Evolutionary conservation across 2,113 vertebrate species (phyloP).

Genomic region (Corapipo altera): DNA sequence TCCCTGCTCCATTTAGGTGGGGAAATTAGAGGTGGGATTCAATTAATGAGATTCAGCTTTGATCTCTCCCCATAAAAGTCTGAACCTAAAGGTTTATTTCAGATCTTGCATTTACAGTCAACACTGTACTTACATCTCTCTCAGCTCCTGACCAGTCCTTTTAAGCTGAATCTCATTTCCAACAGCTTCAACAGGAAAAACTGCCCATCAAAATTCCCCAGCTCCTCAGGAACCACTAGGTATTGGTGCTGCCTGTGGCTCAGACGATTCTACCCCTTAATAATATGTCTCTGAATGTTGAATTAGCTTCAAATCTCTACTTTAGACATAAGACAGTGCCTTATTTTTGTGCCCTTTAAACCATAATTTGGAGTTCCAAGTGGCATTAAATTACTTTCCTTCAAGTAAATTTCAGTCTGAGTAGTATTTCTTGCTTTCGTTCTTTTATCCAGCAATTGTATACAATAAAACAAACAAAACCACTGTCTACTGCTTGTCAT

Average conservation of each 20-base stretch:
- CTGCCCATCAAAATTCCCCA: neutral
- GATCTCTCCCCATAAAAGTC: neutral
- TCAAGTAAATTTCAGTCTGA: neutral
- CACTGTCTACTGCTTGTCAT: neutral
- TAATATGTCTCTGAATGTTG: neutral
- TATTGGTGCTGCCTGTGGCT: neutral
- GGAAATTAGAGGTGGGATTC: neutral
- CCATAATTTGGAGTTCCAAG: neutral
- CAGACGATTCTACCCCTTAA: neutral
- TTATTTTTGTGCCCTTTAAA: neutral
- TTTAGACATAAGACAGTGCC: neutral
- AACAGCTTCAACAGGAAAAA: neutral
- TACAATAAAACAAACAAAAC: neutral
- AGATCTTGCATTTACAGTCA: neutral
- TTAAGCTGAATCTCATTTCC: neutral
- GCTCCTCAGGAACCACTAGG: neutral
- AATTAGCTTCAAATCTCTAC: neutral
- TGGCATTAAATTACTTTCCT: neutral
- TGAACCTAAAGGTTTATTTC: neutral
- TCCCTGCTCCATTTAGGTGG: neutral
- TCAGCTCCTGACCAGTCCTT: neutral
- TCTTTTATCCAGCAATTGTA: neutral
- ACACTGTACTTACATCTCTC: accelerated
- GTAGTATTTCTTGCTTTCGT: neutral
- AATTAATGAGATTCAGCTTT: neutral